Percentiles rank a stretch among this genome's conserved stretches.
Evolutionary conservation across 1,140 invertebrate genomes (phyloP).

Genomic region (Mamestra configurata): DNA sequence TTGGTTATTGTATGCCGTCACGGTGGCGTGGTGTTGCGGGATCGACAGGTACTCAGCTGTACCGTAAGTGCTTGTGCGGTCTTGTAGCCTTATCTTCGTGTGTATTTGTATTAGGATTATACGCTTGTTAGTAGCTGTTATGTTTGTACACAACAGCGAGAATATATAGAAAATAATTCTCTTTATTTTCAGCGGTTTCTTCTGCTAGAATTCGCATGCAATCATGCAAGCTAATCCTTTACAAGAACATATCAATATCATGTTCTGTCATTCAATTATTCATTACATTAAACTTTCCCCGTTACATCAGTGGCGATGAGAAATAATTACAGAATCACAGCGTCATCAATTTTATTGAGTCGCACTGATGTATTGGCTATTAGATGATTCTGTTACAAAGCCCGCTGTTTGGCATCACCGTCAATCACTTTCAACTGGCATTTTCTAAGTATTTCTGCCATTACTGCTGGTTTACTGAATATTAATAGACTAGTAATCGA

Average conservation of each 20-base stretch:
- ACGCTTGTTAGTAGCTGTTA: not conserved
- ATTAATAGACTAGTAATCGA: conserved; percentile 52
- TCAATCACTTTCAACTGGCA: conserved; percentile 48
- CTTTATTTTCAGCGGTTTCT: not conserved
- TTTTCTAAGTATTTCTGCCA: conserved; percentile 47
- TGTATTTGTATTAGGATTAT: conserved; percentile 2
- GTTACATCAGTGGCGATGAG: not conserved
- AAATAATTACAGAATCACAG: conserved; percentile 16
- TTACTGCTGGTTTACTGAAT: conserved; percentile 56
- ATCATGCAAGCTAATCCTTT: conserved; percentile 10
- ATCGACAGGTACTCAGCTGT: not conserved
- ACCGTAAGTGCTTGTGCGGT: not conserved
- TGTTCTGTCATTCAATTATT: conserved; percentile 17
- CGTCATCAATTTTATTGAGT: conserved; percentile 21
- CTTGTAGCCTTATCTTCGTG: not conserved
- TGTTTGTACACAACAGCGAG: not conserved
- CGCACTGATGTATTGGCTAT: not conserved
- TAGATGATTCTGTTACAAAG: conserved; percentile 18
- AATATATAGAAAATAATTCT: not conserved
- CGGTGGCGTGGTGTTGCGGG: conserved; percentile 14
- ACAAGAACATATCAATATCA: conserved; percentile 7
- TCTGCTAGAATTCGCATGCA: not conserved
- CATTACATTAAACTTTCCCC: conserved; percentile 25
- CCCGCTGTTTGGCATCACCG: conserved; percentile 30
- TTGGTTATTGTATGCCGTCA: conserved; percentile 22